phyloP scores from a whole-genome alignment of 2,888 invertebrate species.

The Drosophila demipolita region DNA sequence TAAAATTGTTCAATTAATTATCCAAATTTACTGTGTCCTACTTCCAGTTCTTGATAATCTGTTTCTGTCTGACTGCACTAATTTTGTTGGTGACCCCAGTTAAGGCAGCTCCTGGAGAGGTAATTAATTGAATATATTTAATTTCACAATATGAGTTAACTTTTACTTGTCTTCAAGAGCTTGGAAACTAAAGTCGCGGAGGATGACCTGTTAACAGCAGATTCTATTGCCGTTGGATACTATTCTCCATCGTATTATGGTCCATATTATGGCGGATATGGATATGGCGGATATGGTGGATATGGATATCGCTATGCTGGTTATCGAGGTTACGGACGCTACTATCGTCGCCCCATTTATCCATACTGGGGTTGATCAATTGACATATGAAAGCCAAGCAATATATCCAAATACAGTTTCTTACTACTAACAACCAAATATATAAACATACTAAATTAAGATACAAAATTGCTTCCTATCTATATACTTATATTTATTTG shows the following conservation, averaged over 20 bases:
- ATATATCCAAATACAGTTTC: slow-evolving; percentile 15
- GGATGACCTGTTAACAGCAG: slow-evolving; percentile 67
- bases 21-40: slow-evolving; percentile 10
- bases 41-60: slow-evolving; percentile 55
- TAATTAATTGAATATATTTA: slow-evolving; percentile 11
- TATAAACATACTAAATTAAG: slow-evolving; percentile 24
- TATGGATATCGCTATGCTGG: slow-evolving; percentile 59
- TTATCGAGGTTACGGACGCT: slow-evolving; percentile 49
- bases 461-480: neutral
- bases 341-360: slow-evolving; percentile 69
- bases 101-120: slow-evolving; percentile 58
- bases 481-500: neutral
- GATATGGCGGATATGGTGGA: slow-evolving; percentile 63
- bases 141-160: neutral
- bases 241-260: slow-evolving; percentile 61
- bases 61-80: slow-evolving; percentile 27
- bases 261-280: slow-evolving; percentile 63
- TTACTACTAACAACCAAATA: slow-evolving; percentile 25
- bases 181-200: slow-evolving; percentile 18
- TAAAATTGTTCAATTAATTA: slow-evolving; percentile 17
- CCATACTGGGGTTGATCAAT: slow-evolving; percentile 56
- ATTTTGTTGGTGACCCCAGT: slow-evolving; percentile 21
- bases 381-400: neutral
- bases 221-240: slow-evolving; percentile 63
- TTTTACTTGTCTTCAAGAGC: slow-evolving; percentile 10